Percentiles rank a stretch among this genome's conserved stretches.
phyloP scores from a whole-genome alignment of 2,888 invertebrate species.

The Heteromyza rotundicornis region DNA sequence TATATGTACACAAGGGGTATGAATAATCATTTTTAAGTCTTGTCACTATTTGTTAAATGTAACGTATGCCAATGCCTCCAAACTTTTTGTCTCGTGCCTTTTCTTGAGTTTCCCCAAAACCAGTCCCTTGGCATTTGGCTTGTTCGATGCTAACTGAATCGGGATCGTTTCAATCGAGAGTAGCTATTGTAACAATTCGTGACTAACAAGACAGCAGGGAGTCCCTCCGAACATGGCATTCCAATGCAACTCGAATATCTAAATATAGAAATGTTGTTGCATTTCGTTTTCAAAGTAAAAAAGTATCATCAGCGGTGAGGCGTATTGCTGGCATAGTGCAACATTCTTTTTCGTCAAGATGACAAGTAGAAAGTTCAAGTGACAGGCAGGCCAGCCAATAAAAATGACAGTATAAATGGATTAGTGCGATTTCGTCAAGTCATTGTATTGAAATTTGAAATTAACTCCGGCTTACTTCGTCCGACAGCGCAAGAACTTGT shows the following conservation, averaged over 20 bases:
- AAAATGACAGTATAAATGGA: conserved; percentile 59
- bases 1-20: not conserved
- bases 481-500: conserved; percentile 9
- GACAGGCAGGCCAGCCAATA: conserved; percentile 41
- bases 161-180: conserved; percentile 35
- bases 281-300: conserved; percentile 32
- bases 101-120: not conserved
- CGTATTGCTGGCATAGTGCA: not conserved
- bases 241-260: conserved; percentile 41
- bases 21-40: conserved; percentile 1
- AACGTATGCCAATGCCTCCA: not conserved
- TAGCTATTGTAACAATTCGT: conserved; percentile 44
- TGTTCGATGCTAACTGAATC: conserved; percentile 32
- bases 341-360: conserved; percentile 33
- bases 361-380: conserved; percentile 48
- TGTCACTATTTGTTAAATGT: not conserved
- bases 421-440: conserved; percentile 60
- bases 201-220: conserved; percentile 60
- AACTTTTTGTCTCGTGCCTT: not conserved
- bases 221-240: conserved; percentile 42
- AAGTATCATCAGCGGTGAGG: conserved; percentile 3
- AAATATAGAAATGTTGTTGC: conserved; percentile 38
- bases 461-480: not conserved
- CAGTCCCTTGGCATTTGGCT: conserved; percentile 2
- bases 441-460: conserved; percentile 46